A percentile compares a stretch with the other conserved stretches of the same genome.
Conservation (phyloP, 2,113 vertebrate species). For the Malurus elegans region DNA sequence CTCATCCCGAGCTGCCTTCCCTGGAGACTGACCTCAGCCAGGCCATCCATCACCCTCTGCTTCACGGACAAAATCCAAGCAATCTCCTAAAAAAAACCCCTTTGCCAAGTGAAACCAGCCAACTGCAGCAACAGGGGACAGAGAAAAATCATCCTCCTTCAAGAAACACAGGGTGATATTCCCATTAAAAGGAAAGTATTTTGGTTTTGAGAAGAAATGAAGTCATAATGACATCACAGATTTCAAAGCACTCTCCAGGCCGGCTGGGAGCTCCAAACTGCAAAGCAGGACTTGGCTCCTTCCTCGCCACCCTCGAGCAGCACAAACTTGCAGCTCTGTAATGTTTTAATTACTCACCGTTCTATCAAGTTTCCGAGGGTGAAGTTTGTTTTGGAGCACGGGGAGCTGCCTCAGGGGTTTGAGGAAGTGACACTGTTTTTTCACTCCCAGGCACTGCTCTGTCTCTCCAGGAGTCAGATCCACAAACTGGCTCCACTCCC, state of each 20-base stretch:
- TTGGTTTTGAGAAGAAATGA: background rate
- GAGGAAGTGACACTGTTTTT: background rate
- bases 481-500: background rate
- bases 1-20: background rate
- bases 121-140: background rate
- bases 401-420: background rate
- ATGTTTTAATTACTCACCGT: constrained; percentile 5
- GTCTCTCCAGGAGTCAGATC: background rate
- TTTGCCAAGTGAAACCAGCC: background rate
- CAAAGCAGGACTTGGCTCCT: background rate
- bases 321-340: background rate
- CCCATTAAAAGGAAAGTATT: background rate
- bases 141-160: background rate
- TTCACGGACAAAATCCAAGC: background rate
- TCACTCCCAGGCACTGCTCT: background rate
- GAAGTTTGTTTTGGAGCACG: background rate
- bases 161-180: background rate
- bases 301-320: background rate
- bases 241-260: background rate
- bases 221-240: background rate
- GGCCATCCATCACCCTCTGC: background rate
- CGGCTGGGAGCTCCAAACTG: background rate
- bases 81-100: background rate
- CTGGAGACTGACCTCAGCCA: background rate
- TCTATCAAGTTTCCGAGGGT: background rate